Base-by-base conservation (phyloP, 2,797 vertebrate species). In the Hemitrygon akajei region DNA sequence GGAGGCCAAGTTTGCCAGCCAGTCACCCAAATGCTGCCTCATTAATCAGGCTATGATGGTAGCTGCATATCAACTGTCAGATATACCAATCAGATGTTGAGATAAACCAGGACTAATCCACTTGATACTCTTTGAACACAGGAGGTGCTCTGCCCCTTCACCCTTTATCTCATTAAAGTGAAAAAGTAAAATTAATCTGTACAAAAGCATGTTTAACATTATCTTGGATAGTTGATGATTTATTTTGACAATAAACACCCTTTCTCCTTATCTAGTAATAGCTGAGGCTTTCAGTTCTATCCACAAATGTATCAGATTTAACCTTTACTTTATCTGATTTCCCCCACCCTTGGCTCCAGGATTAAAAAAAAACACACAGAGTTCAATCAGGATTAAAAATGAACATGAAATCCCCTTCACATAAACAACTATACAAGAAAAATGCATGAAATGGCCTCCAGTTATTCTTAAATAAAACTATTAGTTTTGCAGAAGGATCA, bases 121-220 rank as follows among this genome's bases (percentile, higher is more conserved):
- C 94, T 95, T 96, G 95, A 96, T 96, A 96, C 97, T 97, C 98
- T 98, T 97, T 98, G 97, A 98, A 97, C 96, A 96, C 96, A 96
- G 95, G 96, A 96, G 95, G 96, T 94, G 97, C 96, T 96, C 97
- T 96, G 96, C 93, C 60, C 94, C 96, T 95, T 93, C 95, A 96
- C 96, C 97, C 97, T 97, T 98, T 98, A 98, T 98, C 98, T 98
- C 96, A 97, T 98, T 98, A 98, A 98, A 97, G 97, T 97, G 98
- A 97, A 98, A 97, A 97, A 97, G 96, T 96, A 96, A 97, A 97
- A 98, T 98, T 97, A 98, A 97, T 98, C 96, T 96, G 97, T 97
- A 97, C 97, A 97, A 96, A 96, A 96, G 94, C 94, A 94, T 94
- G 94, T 95, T 96, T 96, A 95, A 96, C 95, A 95, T 94, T 93